phyloP scores from a whole-genome alignment of 2,113 vertebrate genomes.

The Triplophysa tibetana region DNA sequence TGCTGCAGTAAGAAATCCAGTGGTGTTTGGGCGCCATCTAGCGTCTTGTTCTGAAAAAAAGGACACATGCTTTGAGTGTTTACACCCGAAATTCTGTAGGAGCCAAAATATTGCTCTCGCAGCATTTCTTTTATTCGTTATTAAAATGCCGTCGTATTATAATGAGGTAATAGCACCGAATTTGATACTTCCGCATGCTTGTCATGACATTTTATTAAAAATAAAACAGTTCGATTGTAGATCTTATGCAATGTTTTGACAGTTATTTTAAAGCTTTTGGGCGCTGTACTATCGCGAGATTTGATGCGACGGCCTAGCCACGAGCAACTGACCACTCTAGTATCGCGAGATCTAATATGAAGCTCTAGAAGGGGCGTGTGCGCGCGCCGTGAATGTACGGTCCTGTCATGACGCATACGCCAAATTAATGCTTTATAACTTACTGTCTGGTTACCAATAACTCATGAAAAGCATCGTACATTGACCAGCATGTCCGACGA shows the following conservation, averaged over 20 bases:
- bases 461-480: slow-evolving; percentile 33
- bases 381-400: slow-evolving; percentile 43
- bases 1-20: background rate
- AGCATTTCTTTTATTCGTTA: too few relatives aligned
- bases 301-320: background rate
- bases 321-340: background rate
- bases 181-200: background rate
- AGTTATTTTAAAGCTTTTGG: background rate
- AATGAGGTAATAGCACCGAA: too few relatives aligned
- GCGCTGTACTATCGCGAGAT: slow-evolving; percentile 5
- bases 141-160: too few relatives aligned
- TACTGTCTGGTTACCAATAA: slow-evolving; percentile 25
- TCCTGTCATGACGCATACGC: slow-evolving; percentile 44
- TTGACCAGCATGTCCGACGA: slow-evolving; percentile 59
- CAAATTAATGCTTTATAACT: slow-evolving; percentile 48
- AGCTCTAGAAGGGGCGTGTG: slow-evolving; percentile 57
- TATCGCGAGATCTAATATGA: slow-evolving; percentile 9
- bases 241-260: background rate
- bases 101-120: background rate
- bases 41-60: background rate
- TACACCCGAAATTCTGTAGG: background rate
- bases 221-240: background rate
- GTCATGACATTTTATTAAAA: background rate
- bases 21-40: slow-evolving; percentile 21
- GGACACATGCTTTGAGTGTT: background rate